A percentile compares a stretch with the other conserved stretches of the same genome.
phyloP scores from a whole-genome alignment of 2,888 invertebrate genomes.

The Bellardia pandia region DNA sequence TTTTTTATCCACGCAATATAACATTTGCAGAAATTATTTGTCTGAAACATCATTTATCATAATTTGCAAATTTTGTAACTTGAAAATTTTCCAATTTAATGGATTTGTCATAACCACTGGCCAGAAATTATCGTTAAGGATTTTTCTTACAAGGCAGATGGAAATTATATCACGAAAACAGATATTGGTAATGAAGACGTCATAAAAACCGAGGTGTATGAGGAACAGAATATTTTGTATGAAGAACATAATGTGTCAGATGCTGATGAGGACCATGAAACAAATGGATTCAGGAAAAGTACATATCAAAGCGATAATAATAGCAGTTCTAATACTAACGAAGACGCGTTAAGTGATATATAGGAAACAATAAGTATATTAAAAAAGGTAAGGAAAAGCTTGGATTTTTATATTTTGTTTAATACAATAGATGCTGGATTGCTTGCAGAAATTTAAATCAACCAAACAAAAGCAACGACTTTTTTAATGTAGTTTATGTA shows the following conservation, averaged over 20 bases:
- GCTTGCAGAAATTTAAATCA: slow-evolving; percentile 11
- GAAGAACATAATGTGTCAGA: background rate
- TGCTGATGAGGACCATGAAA: background rate
- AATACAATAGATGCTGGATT: background rate
- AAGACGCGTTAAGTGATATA: slow-evolving; percentile 26
- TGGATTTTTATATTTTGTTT: too few species aligned
- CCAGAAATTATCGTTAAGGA: background rate
- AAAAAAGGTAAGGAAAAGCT: slow-evolving; percentile 25
- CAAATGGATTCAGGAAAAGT: background rate
- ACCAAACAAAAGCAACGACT: background rate
- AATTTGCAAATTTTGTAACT: slow-evolving; percentile 57
- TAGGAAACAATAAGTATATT: slow-evolving; percentile 28
- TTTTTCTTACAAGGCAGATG: background rate
- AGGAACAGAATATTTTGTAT: background rate
- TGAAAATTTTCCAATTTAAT: slow-evolving; percentile 63
- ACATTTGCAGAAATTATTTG: slow-evolving; percentile 62
- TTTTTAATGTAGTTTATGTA: slow-evolving; percentile 40
- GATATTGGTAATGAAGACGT: background rate
- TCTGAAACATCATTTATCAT: slow-evolving; percentile 51
- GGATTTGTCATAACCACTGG: slow-evolving; percentile 61
- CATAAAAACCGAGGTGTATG: slow-evolving; percentile 6
- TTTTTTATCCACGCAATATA: slow-evolving; percentile 42
- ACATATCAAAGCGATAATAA: background rate
- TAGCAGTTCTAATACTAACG: background rate
- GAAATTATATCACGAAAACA: background rate